A percentile compares a stretch with the other conserved stretches of the same genome.
Evolutionary conservation across 1,140 invertebrate genomes (phyloP).

Genomic region (Drosophila jambulina): DNA sequence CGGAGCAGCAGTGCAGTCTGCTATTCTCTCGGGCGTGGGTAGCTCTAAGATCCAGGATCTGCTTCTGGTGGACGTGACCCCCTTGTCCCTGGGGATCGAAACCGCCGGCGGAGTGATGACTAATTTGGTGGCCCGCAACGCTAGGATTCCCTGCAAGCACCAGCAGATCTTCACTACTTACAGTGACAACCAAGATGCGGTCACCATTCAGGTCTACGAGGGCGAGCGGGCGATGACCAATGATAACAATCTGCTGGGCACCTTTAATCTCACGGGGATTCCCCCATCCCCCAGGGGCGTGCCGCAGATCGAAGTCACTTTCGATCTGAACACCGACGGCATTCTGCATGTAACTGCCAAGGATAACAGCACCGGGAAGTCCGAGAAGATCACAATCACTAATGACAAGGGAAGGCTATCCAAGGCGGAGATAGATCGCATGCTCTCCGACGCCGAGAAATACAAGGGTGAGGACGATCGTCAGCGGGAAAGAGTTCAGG

Average conservation of each 20-base stretch:
- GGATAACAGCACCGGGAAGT: conserved; percentile 91
- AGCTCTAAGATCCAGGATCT: conserved; percentile 92
- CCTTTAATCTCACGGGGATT: conserved; percentile 91
- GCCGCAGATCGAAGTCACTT: conserved; percentile 89
- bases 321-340: conserved; percentile 92
- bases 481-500: conserved; percentile 88
- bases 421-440: conserved; percentile 96
- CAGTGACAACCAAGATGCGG: conserved; percentile 90
- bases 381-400: conserved; percentile 93
- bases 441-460: conserved; percentile 93
- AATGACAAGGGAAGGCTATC: conserved; percentile 96
- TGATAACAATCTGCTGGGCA: conserved; percentile 92
- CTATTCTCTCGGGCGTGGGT: conserved; percentile 89
- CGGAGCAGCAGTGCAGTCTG: conserved; percentile 91
- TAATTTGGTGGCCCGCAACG: conserved; percentile 89
- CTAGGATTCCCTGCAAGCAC: conserved; percentile 89
- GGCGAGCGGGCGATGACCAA: conserved; percentile 92
- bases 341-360: conserved; percentile 92
- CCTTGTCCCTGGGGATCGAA: conserved; percentile 90
- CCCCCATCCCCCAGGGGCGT: conserved; percentile 89
- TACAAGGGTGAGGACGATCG: conserved; percentile 90
- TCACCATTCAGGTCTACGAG: conserved; percentile 91
- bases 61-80: conserved; percentile 90
- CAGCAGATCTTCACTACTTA: conserved; percentile 89
- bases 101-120: conserved; percentile 90